phyloP scores from a whole-genome alignment of 2,113 vertebrate genomes.

The Channa maculata region DNA sequence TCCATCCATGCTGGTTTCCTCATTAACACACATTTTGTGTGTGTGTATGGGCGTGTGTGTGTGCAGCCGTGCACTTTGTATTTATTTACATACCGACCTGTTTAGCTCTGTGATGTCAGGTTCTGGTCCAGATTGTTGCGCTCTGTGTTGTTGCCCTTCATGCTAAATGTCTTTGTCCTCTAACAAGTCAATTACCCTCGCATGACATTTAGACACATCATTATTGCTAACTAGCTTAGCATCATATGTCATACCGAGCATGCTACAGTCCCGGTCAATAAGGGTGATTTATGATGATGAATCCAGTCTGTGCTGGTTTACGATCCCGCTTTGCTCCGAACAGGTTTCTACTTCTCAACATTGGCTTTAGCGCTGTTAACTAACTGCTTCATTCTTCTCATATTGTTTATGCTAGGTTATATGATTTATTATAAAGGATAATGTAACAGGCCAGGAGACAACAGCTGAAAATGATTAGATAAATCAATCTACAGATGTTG shows the following conservation, averaged over 20 bases:
- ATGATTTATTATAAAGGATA: too few relatives aligned
- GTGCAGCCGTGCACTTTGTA: conserved; percentile 2
- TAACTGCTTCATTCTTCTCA: too few relatives aligned
- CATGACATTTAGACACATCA: conserved; percentile 21
- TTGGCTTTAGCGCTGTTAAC: too few relatives aligned
- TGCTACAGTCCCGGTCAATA: too few relatives aligned
- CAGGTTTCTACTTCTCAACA: too few relatives aligned
- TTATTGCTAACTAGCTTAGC: conserved; percentile 26
- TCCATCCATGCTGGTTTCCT: conserved; percentile 46
- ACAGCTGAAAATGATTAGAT: too few relatives aligned
- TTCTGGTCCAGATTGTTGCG: conserved; percentile 5
- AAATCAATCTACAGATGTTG: too few relatives aligned
- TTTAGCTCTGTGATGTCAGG: neutral
- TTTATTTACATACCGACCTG: neutral
- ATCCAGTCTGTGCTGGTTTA: too few relatives aligned
- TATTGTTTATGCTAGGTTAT: too few relatives aligned
- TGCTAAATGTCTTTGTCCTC: conserved; percentile 56
- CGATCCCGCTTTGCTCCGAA: too few relatives aligned
- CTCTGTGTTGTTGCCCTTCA: conserved; percentile 43
- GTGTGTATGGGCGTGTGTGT: conserved; percentile 44
- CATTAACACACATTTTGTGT: conserved; percentile 43
- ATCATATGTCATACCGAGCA: neutral
- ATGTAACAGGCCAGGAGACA: too few relatives aligned
- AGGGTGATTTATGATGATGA: too few relatives aligned
- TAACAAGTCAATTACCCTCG: conserved; percentile 25